Evolutionary conservation across 1,140 invertebrate species (phyloP), one percentile per base, ranked within the genome.

Genomic region (Heterodera schachtii): DNA sequence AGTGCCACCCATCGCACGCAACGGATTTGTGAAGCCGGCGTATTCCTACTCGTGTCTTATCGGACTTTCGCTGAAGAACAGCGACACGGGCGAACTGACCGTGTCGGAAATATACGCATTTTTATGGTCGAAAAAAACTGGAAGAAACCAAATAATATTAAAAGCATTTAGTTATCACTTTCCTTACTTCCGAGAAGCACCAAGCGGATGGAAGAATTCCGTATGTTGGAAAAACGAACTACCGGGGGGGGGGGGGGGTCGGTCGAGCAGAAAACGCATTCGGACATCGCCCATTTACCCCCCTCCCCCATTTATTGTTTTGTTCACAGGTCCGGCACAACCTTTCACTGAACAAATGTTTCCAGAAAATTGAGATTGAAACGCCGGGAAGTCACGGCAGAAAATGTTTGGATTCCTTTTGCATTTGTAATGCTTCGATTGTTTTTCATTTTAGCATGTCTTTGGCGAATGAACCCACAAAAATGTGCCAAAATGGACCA

Each of bases 31-130:
- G 0, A 98, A 98, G 91, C 96, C 96, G 0, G 95, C 95, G 0
- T 98, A 97, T 91, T 98, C 96, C 2, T 98, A 98, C 89, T 97
- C 95, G 52, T 98, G 96, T 91, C 92, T 98, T 79, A 98, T 98
- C 88, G 96, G 96, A 2, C 94, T 98, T 94, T 95, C 97, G 3
- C 91, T 98, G 73, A 98, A 98, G 91, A 98, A 98, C 90, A 97
- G 95, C 75, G 93, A 94, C 85, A 94, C 94, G 77, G 96, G 96
- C 73, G 96, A 95, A 86, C 91, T 98, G 85, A 96, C 96, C 3
- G 96, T 98, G 8, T 97, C 96, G 8, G 96, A 98, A 92, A 98
- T 98, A 83, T 98, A 98, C 90, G 96, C 95, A 90, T 98, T 98
- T 90, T 97, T 98, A 94, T 98, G 95, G 95, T 96, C 31, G 3